These are phyloP conservation scores for Drosophila percnosoma DNA, from an alignment of 2,888 invertebrate species.

Conservation along the genomic window DNA sequence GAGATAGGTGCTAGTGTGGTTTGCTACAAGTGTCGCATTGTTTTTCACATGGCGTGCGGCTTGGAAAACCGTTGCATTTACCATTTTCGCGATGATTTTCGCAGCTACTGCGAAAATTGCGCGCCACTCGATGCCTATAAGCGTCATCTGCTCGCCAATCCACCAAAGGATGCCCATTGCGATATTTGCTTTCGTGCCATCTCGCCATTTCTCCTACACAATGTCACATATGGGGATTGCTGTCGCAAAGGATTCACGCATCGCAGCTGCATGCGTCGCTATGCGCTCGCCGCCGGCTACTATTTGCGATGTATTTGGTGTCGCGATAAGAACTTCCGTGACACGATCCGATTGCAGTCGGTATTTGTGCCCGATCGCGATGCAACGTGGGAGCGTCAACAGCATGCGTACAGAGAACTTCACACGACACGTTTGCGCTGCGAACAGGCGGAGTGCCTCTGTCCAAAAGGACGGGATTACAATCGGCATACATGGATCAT, in stretches of 20 bases:
- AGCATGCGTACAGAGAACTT: constrained; percentile 90
- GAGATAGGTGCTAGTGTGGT: constrained; percentile 66
- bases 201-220: constrained; percentile 21
- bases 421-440: constrained; percentile 88
- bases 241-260: constrained; percentile 80
- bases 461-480: constrained; percentile 87
- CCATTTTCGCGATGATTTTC: constrained; percentile 70
- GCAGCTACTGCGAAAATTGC: constrained; percentile 76
- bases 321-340: constrained; percentile 66
- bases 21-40: constrained; percentile 70
- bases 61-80: constrained; percentile 59
- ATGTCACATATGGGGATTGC: constrained; percentile 71
- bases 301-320: constrained; percentile 83
- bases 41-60: constrained; percentile 77
- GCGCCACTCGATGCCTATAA: constrained; percentile 59
- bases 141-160: constrained; percentile 21
- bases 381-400: constrained; percentile 91
- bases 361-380: constrained; percentile 87
- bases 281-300: constrained; percentile 81
- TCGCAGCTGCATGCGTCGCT: constrained; percentile 75
- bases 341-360: constrained; percentile 72
- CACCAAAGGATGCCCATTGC: constrained; percentile 51
- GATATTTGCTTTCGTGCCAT: constrained; percentile 72
- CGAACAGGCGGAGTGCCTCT: constrained; percentile 87
- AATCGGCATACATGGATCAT: constrained; percentile 54